Evolutionary conservation across 2,888 invertebrate genomes (phyloP).

Genomic region (Hypena proboscidalis): DNA sequence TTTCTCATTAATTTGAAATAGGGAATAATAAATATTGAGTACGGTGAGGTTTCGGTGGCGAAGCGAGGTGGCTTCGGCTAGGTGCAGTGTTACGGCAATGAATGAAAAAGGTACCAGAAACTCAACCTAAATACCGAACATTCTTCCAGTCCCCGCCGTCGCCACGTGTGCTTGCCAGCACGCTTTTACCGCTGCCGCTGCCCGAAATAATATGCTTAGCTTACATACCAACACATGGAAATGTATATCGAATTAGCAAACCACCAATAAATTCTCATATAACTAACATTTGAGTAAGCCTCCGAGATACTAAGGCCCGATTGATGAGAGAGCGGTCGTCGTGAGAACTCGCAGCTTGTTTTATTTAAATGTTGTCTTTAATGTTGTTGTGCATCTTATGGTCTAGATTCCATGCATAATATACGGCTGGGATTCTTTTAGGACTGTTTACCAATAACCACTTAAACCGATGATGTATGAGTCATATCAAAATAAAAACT

Average conservation of each 20-base stretch:
- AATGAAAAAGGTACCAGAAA: conserved; percentile 83
- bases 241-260: conserved; percentile 69
- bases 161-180: conserved; percentile 75
- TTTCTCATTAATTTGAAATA: conserved; percentile 62
- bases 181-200: conserved; percentile 74
- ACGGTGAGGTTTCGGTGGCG: conserved; percentile 41
- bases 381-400: no score
- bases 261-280: conserved; percentile 51
- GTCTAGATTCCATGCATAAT: conserved; percentile 36
- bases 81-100: conserved; percentile 81
- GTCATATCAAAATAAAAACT: conserved; percentile 16
- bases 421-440: conserved; percentile 14
- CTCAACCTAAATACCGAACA: conserved; percentile 83
- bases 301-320: conserved; percentile 37
- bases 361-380: conserved; percentile 37
- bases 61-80: conserved; percentile 53
- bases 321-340: conserved; percentile 43
- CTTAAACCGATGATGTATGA: conserved; percentile 7
- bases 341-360: conserved; percentile 40
- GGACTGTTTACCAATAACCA: conserved; percentile 17
- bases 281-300: conserved; percentile 48
- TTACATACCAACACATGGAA: conserved; percentile 68
- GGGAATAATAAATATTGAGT: conserved; percentile 65
- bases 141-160: conserved; percentile 73
- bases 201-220: conserved; percentile 74